Evolutionary conservation across 2,888 invertebrate genomes (phyloP).

Genomic region (Ichneumoninae sp.): DNA sequence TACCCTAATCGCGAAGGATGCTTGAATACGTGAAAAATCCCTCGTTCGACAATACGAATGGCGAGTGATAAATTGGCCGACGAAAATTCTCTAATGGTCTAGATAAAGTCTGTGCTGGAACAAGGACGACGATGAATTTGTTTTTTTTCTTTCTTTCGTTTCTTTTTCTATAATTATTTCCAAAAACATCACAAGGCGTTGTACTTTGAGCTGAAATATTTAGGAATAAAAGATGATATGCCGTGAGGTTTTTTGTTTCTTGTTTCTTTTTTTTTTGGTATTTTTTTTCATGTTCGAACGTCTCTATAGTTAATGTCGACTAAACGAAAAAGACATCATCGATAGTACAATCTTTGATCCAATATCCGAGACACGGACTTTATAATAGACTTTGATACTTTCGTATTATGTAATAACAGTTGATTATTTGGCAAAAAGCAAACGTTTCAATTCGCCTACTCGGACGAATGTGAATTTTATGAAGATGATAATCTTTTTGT

Average conservation of each 20-base stretch:
- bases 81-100: constrained; percentile 51
- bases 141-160: constrained; percentile 25
- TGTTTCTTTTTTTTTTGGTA: constrained; percentile 18
- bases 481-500: constrained; percentile 7
- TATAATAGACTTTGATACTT: constrained; percentile 60
- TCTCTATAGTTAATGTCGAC: constrained; percentile 42
- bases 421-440: constrained; percentile 62
- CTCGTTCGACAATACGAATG: constrained; percentile 57
- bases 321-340: constrained; percentile 36
- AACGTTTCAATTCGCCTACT: constrained; percentile 41
- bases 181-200: constrained; percentile 66
- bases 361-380: constrained; percentile 54
- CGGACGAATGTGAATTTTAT: constrained; percentile 9
- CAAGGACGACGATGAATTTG: constrained; percentile 44
- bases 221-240: constrained; percentile 65
- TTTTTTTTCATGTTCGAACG: constrained; percentile 15
- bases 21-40: constrained; percentile 31
- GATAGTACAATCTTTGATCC: constrained; percentile 39
- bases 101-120: constrained; percentile 56
- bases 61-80: constrained; percentile 66
- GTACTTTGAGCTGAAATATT: constrained; percentile 67
- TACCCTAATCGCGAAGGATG: constrained; percentile 56
- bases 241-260: constrained; percentile 38
- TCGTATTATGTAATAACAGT: constrained; percentile 49
- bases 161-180: constrained; percentile 29